These are phyloP conservation scores for Diadophis punctatus DNA, from an alignment of 2,113 vertebrate genomes.

Conservation along the genomic window DNA sequence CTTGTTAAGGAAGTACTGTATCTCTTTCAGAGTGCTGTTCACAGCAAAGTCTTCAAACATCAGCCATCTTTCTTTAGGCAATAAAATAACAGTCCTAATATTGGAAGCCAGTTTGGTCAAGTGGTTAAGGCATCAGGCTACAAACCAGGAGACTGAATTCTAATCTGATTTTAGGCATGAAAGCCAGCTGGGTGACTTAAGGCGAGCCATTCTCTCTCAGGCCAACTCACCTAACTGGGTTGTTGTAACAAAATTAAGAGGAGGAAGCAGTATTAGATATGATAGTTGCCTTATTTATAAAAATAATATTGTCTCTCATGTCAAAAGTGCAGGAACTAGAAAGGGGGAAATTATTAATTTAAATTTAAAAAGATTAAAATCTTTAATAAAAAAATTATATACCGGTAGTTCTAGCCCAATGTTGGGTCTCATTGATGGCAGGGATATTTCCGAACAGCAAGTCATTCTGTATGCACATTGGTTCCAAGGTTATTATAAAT, in stretches of 20 bases:
- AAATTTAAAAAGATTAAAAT: too few species aligned
- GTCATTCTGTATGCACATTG: not conserved
- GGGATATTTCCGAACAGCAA: too few species aligned
- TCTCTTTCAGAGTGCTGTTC: not conserved
- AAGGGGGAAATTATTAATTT: not conserved
- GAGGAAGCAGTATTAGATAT: not conserved
- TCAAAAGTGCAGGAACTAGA: not conserved
- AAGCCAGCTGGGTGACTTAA: not conserved
- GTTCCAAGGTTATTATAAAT: not conserved
- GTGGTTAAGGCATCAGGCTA: not conserved
- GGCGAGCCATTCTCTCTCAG: not conserved
- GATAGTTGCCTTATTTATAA: not conserved
- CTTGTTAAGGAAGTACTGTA: not conserved
- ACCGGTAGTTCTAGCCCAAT: too few species aligned
- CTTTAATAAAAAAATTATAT: too few species aligned
- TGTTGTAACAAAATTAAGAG: not conserved
- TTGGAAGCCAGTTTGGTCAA: not conserved
- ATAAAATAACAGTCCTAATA: not conserved
- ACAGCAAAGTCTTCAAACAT: not conserved
- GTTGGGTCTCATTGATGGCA: too few species aligned
- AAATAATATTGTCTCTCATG: not conserved
- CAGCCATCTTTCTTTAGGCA: not conserved
- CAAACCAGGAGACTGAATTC: not conserved
- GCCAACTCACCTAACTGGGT: not conserved
- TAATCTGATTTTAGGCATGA: not conserved